Evolutionary conservation across 2,797 vertebrate species (phyloP), one percentile per base, ranked within the genome.

Genomic region (Brotula barbata): DNA sequence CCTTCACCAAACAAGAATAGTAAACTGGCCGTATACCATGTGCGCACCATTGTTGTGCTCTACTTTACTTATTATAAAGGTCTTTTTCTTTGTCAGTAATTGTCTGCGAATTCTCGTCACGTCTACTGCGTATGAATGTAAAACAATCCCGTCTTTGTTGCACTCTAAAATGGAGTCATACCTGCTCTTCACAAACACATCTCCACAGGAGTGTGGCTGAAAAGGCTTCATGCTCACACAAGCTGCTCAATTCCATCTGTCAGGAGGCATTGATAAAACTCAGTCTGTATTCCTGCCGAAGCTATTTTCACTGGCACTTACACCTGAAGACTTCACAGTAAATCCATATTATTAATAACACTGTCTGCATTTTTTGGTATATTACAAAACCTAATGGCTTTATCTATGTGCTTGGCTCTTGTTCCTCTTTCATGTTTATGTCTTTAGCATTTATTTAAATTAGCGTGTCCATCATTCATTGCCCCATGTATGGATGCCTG

Each of bases 181-280:
- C 84, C 84, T 87, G 82, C 76, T 78, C 77, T 63, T 70, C 79
- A 73, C 78, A 83, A 81, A 80, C 68, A 69, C 77, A 67, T 75
- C 85, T 82, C 85, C 49, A 33, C 82, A 64, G 85, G 87, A 85
- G 85, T 17, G 71, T 62, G 71, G 77, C 83, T 52, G 74, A 86
- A 86, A 87, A 75, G 68, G 85, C 78, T 80, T 78, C 74, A 71
- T 28, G 69, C 82, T 87, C 81, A 61, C 75, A 83, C 88, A 86
- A 86, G 85, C 89, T 89, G 85, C 85, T 88, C 85, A 41, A 20
- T 76, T 84, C 87, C 88, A 89, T 89, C 87, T 89, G 87, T 87
- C 84, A 88, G 65, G 77, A 85, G 69, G 77, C 75, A 68, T 73
- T 64, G 63, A 78, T 68, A 63, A 74, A 77, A 49, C 77, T 42